Conservation (phyloP, 2,113 vertebrate species). For the Hypomesus transpacificus region DNA sequence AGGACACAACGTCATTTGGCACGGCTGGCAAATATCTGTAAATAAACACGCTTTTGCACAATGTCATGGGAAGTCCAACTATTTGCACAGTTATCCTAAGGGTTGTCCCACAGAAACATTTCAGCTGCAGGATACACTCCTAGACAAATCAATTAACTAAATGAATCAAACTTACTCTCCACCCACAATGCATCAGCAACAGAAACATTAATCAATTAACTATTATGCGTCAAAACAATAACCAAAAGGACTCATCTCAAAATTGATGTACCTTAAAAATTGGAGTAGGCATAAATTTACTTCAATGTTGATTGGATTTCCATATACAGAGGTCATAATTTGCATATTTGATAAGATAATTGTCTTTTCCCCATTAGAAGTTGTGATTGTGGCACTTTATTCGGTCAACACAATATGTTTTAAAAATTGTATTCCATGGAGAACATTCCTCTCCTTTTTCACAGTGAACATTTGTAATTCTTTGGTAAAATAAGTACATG, state of each 20-base stretch:
- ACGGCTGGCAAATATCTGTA: no score
- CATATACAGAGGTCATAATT: background rate
- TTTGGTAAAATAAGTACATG: no score
- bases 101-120: no score
- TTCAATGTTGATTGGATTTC: background rate
- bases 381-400: background rate
- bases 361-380: background rate
- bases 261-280: slow-evolving; percentile 24
- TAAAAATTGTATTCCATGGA: no score
- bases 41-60: no score
- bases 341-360: slow-evolving; percentile 10
- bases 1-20: no score
- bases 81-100: no score
- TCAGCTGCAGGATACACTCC: no score
- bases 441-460: no score
- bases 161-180: background rate
- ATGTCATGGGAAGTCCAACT: no score
- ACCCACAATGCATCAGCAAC: background rate
- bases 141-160: background rate
- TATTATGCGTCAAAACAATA: slow-evolving; percentile 2
- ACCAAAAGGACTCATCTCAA: slow-evolving; percentile 3
- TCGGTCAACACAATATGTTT: background rate
- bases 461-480: no score
- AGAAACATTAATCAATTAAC: slow-evolving; percentile 10
- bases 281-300: slow-evolving; percentile 5